phyloP scores from a whole-genome alignment of 2,888 invertebrate species.

The Pollenia labialis region DNA sequence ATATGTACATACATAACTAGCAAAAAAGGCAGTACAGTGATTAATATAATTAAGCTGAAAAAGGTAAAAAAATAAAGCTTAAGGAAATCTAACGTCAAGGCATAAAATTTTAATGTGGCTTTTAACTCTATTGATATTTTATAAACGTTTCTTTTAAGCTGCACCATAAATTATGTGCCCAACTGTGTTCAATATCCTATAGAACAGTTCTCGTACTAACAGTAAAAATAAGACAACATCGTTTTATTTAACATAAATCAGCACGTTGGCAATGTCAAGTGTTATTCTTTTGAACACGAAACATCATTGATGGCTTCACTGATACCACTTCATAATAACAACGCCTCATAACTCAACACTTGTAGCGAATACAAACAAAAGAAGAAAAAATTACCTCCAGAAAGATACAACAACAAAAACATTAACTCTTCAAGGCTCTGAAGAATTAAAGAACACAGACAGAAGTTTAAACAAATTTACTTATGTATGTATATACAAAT shows the following conservation, averaged over 20 bases:
- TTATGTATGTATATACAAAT: constrained; percentile 36
- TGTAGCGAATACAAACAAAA: constrained; percentile 23
- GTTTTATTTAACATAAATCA: constrained; percentile 64
- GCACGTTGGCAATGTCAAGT: constrained; percentile 71
- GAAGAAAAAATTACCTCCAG: constrained; percentile 25
- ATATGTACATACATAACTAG: not conserved
- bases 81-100: too few relatives aligned
- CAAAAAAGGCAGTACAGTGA: not conserved
- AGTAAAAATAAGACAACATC: constrained; percentile 10
- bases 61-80: too few relatives aligned
- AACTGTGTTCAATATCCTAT: not conserved
- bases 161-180: not conserved
- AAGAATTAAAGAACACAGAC: constrained; percentile 46
- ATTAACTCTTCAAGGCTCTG: constrained; percentile 49
- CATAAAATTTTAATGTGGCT: too few relatives aligned
- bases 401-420: constrained; percentile 24
- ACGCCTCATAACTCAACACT: constrained; percentile 69
- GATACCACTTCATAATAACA: constrained; percentile 65
- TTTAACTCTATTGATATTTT: too few relatives aligned
- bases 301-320: constrained; percentile 70
- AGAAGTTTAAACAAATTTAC: constrained; percentile 15
- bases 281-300: constrained; percentile 70
- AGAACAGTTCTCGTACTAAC: not conserved
- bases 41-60: not conserved
- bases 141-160: not conserved